Conservation (phyloP, 2,113 vertebrate genomes). For the Hippocampus mohnikei region DNA sequence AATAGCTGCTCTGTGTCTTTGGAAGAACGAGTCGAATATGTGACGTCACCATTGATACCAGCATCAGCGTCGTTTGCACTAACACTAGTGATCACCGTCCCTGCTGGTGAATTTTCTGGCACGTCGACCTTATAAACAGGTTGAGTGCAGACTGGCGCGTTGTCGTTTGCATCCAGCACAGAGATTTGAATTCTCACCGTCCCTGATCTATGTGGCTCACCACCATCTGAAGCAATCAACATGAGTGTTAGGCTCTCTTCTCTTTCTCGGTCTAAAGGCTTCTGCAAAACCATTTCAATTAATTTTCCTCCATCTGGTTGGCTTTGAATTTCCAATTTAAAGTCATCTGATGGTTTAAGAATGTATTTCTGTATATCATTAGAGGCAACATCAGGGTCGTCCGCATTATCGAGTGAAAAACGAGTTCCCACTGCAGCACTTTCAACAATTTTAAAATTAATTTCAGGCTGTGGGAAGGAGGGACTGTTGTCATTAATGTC, state of each 20-base stretch:
- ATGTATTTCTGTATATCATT: too few relatives aligned
- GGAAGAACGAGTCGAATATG: slow-evolving; percentile 32
- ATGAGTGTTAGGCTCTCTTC: slow-evolving; percentile 50
- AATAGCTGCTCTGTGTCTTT: slow-evolving; percentile 53
- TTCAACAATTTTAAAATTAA: too few relatives aligned
- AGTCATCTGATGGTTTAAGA: too few relatives aligned
- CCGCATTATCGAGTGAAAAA: too few relatives aligned
- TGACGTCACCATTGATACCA: slow-evolving; percentile 54
- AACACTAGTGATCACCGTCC: slow-evolving; percentile 50
- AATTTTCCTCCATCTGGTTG: too few relatives aligned
- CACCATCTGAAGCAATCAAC: slow-evolving; percentile 66
- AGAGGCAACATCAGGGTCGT: too few relatives aligned
- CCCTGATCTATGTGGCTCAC: slow-evolving; percentile 64
- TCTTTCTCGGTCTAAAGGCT: too few relatives aligned
- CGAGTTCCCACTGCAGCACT: too few relatives aligned
- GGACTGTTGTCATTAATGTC: too few relatives aligned
- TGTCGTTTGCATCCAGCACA: slow-evolving; percentile 70
- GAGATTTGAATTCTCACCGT: slow-evolving; percentile 57
- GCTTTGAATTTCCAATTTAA: too few relatives aligned
- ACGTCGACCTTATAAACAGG: slow-evolving; percentile 63
- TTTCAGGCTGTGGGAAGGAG: too few relatives aligned
- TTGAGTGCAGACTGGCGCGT: slow-evolving; percentile 62
- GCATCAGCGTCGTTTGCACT: slow-evolving; percentile 62
- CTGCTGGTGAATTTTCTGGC: slow-evolving; percentile 48
- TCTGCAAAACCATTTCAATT: too few relatives aligned